Evolutionary conservation across 2,888 invertebrate species (phyloP).

Genomic region (Cheilosia vernalis): DNA sequence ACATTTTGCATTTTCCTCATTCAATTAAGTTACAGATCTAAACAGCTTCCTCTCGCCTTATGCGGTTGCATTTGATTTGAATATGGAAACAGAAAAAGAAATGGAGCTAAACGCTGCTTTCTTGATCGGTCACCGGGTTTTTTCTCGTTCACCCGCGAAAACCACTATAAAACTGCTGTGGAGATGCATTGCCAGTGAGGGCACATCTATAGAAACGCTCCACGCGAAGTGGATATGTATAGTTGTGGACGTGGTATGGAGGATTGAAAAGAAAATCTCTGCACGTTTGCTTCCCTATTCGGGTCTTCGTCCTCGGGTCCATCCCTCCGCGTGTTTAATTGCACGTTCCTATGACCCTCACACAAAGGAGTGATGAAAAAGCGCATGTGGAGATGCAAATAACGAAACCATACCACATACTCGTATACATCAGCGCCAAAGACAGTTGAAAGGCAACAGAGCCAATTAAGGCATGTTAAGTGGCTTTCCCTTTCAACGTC

Average conservation of each 20-base stretch:
- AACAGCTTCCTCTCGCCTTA: constrained; percentile 30
- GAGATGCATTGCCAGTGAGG: not conserved
- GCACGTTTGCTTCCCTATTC: constrained; percentile 30
- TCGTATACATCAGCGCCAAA: constrained; percentile 1
- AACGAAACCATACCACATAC: constrained; percentile 48
- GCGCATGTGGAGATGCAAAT: constrained; percentile 59
- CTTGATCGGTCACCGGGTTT: constrained; percentile 51
- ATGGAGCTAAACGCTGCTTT: constrained; percentile 14
- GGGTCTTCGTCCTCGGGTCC: constrained; percentile 4
- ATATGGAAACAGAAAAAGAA: constrained; percentile 11
- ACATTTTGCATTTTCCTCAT: constrained; percentile 58
- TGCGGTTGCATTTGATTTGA: constrained; percentile 30
- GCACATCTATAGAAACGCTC: not conserved
- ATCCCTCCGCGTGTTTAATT: constrained; percentile 49
- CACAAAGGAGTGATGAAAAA: constrained; percentile 50
- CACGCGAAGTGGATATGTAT: not conserved
- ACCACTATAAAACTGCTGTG: constrained; percentile 24
- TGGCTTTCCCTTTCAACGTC: constrained; percentile 75
- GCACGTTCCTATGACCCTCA: constrained; percentile 38
- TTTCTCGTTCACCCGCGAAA: constrained; percentile 11
- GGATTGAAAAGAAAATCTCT: constrained; percentile 27
- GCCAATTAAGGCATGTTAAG: constrained; percentile 75
- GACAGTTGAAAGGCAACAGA: constrained; percentile 69
- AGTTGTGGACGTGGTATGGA: no score
- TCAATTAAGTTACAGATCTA: constrained; percentile 65